Percentiles rank a stretch among this genome's conserved stretches.
These are phyloP conservation scores for Archips xylosteana DNA, from an alignment of 2,888 invertebrate genomes.

Conservation along the genomic window DNA sequence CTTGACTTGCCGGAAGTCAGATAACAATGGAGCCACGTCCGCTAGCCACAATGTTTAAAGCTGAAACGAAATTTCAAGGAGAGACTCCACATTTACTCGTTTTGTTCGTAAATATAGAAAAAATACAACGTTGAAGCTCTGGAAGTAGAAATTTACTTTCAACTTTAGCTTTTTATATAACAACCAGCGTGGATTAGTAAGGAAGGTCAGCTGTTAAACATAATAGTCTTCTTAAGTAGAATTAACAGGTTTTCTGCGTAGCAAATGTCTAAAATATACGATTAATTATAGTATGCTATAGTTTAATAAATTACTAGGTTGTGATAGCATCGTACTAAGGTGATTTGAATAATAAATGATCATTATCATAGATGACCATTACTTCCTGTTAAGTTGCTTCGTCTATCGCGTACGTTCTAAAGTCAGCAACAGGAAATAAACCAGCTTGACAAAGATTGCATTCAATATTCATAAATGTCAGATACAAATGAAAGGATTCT, in stretches of 20 bases:
- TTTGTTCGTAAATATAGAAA: conserved; percentile 32
- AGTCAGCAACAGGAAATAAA: conserved; percentile 14
- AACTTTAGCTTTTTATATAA: conserved; percentile 46
- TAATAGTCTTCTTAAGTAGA: not conserved
- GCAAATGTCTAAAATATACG: too few relatives aligned
- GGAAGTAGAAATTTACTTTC: conserved; percentile 4
- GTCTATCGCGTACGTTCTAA: not conserved
- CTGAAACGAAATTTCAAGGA: conserved; percentile 19
- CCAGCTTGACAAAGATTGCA: conserved; percentile 32
- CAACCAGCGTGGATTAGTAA: conserved; percentile 40
- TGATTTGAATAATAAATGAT: too few relatives aligned
- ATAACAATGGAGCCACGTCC: conserved; percentile 15
- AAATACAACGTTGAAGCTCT: conserved; percentile 41
- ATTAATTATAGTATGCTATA: too few relatives aligned
- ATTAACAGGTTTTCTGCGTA: too few relatives aligned
- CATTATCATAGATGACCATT: not conserved
- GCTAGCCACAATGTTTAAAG: conserved; percentile 22
- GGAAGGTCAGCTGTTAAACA: not conserved
- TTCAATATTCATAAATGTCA: conserved; percentile 63
- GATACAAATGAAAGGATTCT: conserved; percentile 58
- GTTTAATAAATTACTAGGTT: not conserved
- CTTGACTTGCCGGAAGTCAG: not conserved
- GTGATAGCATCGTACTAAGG: too few relatives aligned
- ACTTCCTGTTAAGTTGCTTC: not conserved
- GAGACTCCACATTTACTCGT: conserved; percentile 15